Evolutionary conservation across 2,797 vertebrate species (phyloP).

Genomic region (Tolypeutes matacus): DNA sequence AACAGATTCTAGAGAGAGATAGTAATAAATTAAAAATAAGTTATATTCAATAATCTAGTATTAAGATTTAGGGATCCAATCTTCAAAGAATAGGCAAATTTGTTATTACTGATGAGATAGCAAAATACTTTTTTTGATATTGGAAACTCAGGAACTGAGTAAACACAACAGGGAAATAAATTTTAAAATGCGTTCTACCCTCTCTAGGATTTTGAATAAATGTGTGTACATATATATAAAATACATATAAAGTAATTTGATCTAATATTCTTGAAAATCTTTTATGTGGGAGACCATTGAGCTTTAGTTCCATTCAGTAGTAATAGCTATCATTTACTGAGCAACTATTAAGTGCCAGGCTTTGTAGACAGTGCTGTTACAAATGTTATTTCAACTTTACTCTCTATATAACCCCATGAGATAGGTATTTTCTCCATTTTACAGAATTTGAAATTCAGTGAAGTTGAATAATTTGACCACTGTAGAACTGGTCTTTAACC

Average conservation of each 20-base stretch:
- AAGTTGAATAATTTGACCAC: background rate
- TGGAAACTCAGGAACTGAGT: background rate
- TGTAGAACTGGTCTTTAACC: background rate
- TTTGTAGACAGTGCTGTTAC: background rate
- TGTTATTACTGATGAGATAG: background rate
- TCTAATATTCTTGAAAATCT: background rate
- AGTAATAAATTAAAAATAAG: background rate
- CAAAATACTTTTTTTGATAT: background rate
- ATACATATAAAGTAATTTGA: background rate
- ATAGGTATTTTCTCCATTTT: background rate
- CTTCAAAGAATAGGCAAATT: constrained; percentile 25
- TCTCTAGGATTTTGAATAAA: background rate
- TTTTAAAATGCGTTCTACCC: constrained; percentile 23
- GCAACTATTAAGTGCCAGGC: background rate
- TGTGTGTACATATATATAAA: background rate
- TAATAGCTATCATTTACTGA: constrained; percentile 2
- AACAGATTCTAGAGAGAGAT: background rate
- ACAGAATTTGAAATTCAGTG: background rate
- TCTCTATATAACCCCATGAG: background rate
- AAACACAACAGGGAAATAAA: background rate
- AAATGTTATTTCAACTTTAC: background rate
- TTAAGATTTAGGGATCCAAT: background rate
- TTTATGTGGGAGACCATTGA: background rate
- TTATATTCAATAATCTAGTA: background rate
- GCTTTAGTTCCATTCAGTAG: background rate